Base-by-base conservation (phyloP, 2,797 vertebrate genomes). In the Fundulus diaphanus region DNA sequence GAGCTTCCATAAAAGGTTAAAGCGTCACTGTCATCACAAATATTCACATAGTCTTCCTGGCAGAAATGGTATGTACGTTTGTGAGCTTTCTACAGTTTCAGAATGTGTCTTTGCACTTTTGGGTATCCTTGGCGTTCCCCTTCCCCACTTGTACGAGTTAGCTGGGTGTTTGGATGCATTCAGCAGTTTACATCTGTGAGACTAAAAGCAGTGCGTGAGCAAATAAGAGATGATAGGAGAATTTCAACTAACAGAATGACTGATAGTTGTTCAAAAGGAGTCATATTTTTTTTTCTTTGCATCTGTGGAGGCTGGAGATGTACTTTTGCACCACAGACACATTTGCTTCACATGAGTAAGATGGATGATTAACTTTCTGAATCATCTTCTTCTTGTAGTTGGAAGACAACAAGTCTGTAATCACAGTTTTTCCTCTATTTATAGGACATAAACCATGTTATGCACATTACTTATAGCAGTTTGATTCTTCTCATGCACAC, bases 1-100 rank as follows among this genome's bases (percentile, higher is more conserved):
- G 66, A 2, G 68, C 57, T 42, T 56, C 92, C 93, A 88, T 93
- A 90, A 90, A 91, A 92, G 92, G 93, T 40, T 70, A 89, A 69
- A 67, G 82, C 78, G 72, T 78, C 83, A 73, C 63, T 82, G 80
- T 88, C 87, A 66, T 79, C 9, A 11, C 35, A 52, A 79, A 81
- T 74, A 48, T 74, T 87, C 85, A 79, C 74, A 70, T 72, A 73
- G 79, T 75, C 81, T 73, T 33, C 74, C 37, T 77, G 56, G 33
- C 76, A 70, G 65, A 85, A 78, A 85, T 51, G 91, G 93, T 93
- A 92, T 84, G 93, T 93, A 88, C 76, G 35, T 29, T 59, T 68
- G 54, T 76, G 56, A 73, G 29, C 31, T 77, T 27, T 54, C 33
- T 20, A 68, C 81, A 69, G 9, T 68, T 80, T 15, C 52, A 2